Evolutionary conservation across 2,797 vertebrate genomes (phyloP).

Genomic region (Anguilla anguilla): DNA sequence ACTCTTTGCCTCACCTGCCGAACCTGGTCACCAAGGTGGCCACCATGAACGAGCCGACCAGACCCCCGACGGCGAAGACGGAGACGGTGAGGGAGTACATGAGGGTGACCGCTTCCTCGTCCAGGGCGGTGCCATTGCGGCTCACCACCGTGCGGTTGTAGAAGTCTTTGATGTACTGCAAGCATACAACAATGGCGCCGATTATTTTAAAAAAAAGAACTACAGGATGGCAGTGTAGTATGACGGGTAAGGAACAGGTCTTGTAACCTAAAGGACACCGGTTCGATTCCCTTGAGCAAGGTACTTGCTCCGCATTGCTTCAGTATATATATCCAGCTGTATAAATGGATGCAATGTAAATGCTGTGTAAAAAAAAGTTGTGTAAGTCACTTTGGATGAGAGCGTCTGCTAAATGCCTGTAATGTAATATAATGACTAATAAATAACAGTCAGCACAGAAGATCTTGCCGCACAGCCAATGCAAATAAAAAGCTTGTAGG

Average conservation of each 20-base stretch:
- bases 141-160: conserved; percentile 79
- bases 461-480: not conserved
- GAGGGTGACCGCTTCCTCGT: conserved; percentile 66
- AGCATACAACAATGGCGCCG: conserved; percentile 30
- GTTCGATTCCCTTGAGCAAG: no score
- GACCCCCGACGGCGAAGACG: conserved; percentile 84
- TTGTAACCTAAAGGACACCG: no score
- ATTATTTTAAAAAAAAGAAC: not conserved
- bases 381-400: no score
- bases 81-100: conserved; percentile 87
- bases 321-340: no score
- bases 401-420: no score
- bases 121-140: conserved; percentile 60
- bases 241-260: no score
- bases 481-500: not conserved
- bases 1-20: conserved; percentile 73
- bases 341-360: no score
- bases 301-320: no score
- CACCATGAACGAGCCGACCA: conserved; percentile 80
- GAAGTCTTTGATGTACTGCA: conserved; percentile 87
- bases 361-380: no score
- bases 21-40: conserved; percentile 78
- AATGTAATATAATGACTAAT: not conserved
- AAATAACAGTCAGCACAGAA: not conserved
- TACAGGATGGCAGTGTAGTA: no score